A percentile compares a stretch with the other conserved stretches of the same genome.
phyloP scores from a whole-genome alignment of 1,140 invertebrate species.

The Bombus haemorrhoidalis region DNA sequence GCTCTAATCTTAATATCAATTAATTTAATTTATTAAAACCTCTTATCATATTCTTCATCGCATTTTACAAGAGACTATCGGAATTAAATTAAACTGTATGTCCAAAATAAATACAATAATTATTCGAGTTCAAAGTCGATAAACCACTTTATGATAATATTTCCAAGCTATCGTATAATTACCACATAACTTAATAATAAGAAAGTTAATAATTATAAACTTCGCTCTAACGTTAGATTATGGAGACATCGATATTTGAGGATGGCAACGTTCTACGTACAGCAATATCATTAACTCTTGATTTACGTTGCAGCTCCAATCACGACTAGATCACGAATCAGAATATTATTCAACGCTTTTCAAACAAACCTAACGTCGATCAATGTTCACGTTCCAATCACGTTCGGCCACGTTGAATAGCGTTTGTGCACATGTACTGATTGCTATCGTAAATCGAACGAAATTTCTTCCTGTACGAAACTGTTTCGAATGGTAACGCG shows the following conservation, averaged over 20 bases:
- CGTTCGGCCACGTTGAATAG: slow-evolving; percentile 10
- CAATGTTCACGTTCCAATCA: slow-evolving; percentile 31
- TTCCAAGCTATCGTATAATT: neutral
- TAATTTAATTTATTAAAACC: no score
- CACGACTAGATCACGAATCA: neutral
- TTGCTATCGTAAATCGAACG: slow-evolving; percentile 4
- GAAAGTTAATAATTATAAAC: neutral
- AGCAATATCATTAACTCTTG: slow-evolving; percentile 10
- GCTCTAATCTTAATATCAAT: no score
- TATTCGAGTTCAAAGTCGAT: neutral
- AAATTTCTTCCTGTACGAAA: slow-evolving; percentile 6
- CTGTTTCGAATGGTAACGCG: neutral
- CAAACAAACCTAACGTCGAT: slow-evolving; percentile 33
- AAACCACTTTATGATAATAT: neutral
- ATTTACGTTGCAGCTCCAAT: slow-evolving; percentile 25
- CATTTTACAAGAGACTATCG: neutral
- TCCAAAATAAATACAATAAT: neutral
- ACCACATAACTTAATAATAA: neutral
- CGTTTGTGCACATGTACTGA: neutral
- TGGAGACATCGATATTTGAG: neutral
- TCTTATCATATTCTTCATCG: no score
- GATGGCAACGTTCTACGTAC: neutral
- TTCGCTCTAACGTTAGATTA: neutral
- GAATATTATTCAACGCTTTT: slow-evolving; percentile 40
- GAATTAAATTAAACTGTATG: no score